These are phyloP conservation scores for Nibea albiflora DNA, from an alignment of 2,113 vertebrate genomes.

Conservation along the genomic window DNA sequence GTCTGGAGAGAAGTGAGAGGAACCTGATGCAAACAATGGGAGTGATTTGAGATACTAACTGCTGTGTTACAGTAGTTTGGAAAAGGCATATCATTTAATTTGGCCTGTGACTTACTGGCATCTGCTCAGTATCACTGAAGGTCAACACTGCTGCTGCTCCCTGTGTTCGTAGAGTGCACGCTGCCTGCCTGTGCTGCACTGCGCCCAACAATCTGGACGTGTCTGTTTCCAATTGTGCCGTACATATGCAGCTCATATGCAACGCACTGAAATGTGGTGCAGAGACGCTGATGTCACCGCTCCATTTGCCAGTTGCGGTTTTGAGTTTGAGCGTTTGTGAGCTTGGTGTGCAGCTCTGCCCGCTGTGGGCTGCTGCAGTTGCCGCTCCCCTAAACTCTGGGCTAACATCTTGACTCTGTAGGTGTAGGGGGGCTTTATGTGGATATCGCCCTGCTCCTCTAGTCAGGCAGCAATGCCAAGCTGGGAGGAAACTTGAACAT, in stretches of 20 bases:
- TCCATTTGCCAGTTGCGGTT: constrained; percentile 67
- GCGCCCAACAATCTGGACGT: neutral
- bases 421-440: neutral
- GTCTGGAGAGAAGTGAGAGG: constrained; percentile 2
- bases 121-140: constrained; percentile 58
- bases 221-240: constrained; percentile 70
- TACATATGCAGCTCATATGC: constrained; percentile 64
- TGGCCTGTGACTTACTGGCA: constrained; percentile 47
- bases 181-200: neutral
- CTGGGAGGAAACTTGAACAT: constrained; percentile 16
- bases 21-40: constrained; percentile 25
- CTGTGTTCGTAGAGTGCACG: constrained; percentile 7
- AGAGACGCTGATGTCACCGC: constrained; percentile 73
- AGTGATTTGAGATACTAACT: constrained; percentile 32
- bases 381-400: constrained; percentile 28
- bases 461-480: constrained; percentile 17
- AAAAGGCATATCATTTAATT: constrained; percentile 35
- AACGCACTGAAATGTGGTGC: constrained; percentile 50
- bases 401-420: constrained; percentile 52
- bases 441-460: constrained; percentile 25
- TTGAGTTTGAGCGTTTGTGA: constrained; percentile 60
- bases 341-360: constrained; percentile 51
- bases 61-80: constrained; percentile 33
- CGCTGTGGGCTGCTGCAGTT: constrained; percentile 46
- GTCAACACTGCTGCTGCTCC: constrained; percentile 37